These are phyloP conservation scores for Syrmaticus mikado DNA, from an alignment of 2,113 vertebrate genomes.

Conservation along the genomic window DNA sequence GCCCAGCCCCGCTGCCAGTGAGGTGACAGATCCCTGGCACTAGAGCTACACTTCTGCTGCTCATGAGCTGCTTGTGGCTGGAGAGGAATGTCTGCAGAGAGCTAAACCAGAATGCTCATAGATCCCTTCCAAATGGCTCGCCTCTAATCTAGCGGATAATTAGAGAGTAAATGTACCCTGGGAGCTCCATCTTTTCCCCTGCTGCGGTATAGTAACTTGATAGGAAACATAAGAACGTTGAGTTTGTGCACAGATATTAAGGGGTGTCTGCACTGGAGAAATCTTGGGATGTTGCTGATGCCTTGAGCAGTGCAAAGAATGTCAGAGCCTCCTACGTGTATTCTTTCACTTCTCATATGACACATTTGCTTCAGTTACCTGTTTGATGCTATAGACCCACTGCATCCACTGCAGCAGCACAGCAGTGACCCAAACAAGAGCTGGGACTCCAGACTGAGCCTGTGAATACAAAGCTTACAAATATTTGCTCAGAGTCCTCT, in stretches of 20 bases:
- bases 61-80: constrained; percentile 49
- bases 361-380: neutral
- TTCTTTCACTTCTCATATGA: neutral
- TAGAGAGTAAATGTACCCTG: neutral
- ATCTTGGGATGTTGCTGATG: neutral
- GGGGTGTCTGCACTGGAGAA: neutral
- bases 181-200: neutral
- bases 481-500: neutral
- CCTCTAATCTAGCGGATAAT: neutral
- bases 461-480: neutral
- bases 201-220: neutral
- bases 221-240: neutral
- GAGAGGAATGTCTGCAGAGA: constrained; percentile 48
- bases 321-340: neutral
- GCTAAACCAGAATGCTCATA: constrained; percentile 43
- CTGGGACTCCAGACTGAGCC: neutral
- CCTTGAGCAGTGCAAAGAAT: neutral
- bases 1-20: neutral
- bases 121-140: constrained; percentile 31
- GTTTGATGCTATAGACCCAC: neutral
- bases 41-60: neutral
- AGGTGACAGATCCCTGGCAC: constrained; percentile 66
- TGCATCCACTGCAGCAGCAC: neutral
- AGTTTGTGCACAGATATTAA: neutral
- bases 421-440: accelerated